Base-by-base conservation (phyloP, 1,140 invertebrate genomes). In the Cheumatopsyche charites region DNA sequence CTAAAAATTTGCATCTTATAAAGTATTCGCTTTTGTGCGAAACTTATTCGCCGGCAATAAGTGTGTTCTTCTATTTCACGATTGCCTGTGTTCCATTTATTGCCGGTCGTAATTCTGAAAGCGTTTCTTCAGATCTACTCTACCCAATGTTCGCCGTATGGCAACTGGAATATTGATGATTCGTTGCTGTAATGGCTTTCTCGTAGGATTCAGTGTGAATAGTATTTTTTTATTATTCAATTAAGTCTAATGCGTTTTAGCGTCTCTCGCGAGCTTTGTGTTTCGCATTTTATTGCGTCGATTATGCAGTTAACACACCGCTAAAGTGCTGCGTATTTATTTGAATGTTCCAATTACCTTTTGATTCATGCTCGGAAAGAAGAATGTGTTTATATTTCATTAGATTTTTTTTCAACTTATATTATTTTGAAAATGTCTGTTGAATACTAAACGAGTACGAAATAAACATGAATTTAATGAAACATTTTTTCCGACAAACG, bases 11-110 rank as follows among this genome's bases (percentile, higher is more conserved):
- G 29, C 29, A 36, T 36, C 3, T 36, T 36, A 36, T 36, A 36
- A 4, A 36, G 29, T 36, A 36, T 9, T 36, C 29, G 29, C 29
- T 36, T 36, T 9, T 36, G n/a, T 36, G 29, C 9, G 29, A 36
- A 36, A 4, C 9, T 36, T 36, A 36, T 36, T 36, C 29, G 47
- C 15, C 19, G 7, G 47, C 47, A 52, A 17, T 52, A 52, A 52
- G 47, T 52, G 9, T 36, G 29, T 36, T 36, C 29, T 9, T 36
- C 47, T 52, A n/a, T 52, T 52, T 19, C 6, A 13, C 47, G 47
- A 52, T 52, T 52, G 47, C 47, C n/a, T 17, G 47, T 52, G 47
- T 15, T 52, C 47, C 47, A 52, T 52, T 52, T 52, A 52, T 19
- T 7, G 47, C 47, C 47, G 15, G 15, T 52, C 47, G 47, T 52